Base-by-base conservation (phyloP, 2,888 invertebrate genomes). In the Digitonthophagus gazella region DNA sequence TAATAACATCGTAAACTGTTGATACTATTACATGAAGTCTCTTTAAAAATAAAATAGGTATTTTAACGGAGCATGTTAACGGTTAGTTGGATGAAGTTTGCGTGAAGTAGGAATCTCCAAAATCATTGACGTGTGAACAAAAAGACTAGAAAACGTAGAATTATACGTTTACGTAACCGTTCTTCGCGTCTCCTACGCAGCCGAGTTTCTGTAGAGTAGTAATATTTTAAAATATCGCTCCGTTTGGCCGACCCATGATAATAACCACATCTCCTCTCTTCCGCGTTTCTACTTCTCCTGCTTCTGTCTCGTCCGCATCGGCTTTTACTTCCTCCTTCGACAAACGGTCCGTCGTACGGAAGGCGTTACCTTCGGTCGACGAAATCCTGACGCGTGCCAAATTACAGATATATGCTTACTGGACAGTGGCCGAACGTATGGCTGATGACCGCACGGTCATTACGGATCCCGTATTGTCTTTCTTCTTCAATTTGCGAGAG, bases 321-420 rank as follows among this genome's bases (percentile, higher is more conserved):
- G 67, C 67, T 67, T 67, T 58, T 67, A 67, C 58, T 67, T 67
- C 67, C 67, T 67, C 28, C 58, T 58, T 22, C 15, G 58, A 22
- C 22, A 14, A 22, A 28, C 44, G 66, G 67, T 16, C 56, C n/a
- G 20, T 61, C 6, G 11, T 14, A 58, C 61, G 16, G 57, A 19
- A 61, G 8, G 58, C 15, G 8, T n/a, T 18, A 44, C 18, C 65
- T 16, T 11, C 15, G 28, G 58, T 65, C 54, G 68, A 65, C 68
- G 55, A 69, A 68, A 66, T 69, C 69, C 66, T 65, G 54, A 55
- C 71, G 71, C 71, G 69, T 71, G 71, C 71, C 71, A 65, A 71
- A 71, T 71, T 71, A 71, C 56, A 69, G 66, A 64, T 69, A 69
- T 67, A 64, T 71, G 71, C 66, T 69, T 69, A 71, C 71, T 71